These are phyloP conservation scores for Dryococelus australis DNA, from an alignment of 2,888 invertebrate species.

Conservation along the genomic window DNA sequence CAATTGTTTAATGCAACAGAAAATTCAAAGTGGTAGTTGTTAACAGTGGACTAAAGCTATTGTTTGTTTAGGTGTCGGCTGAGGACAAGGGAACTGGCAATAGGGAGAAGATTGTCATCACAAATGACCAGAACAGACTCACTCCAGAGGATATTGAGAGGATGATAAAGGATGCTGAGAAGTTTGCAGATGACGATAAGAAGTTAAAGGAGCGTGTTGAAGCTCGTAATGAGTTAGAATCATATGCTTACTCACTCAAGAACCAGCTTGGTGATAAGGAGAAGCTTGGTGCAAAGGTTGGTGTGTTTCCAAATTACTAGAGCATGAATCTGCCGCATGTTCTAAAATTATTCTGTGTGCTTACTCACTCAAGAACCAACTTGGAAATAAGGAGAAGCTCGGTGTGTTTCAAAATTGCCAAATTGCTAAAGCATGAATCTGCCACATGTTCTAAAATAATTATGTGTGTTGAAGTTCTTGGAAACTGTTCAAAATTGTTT, in stretches of 20 bases:
- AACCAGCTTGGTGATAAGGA: slow-evolving; percentile 97
- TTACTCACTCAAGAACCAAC: slow-evolving; percentile 96
- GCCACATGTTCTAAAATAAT: too few species aligned
- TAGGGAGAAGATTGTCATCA: slow-evolving; percentile 98
- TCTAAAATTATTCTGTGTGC: slow-evolving; percentile 58
- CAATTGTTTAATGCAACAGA: too few species aligned
- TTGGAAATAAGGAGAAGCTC: slow-evolving; percentile 95
- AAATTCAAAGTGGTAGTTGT: too few species aligned
- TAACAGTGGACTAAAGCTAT: too few species aligned
- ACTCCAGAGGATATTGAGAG: slow-evolving; percentile 98
- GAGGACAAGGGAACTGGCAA: slow-evolving; percentile 99
- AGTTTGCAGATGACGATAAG: slow-evolving; percentile 98
- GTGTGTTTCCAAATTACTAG: neutral
- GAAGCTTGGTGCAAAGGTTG: slow-evolving; percentile 89
- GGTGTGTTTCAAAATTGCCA: slow-evolving; percentile 57
- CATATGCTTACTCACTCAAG: slow-evolving; percentile 96
- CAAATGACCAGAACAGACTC: slow-evolving; percentile 96
- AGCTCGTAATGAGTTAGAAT: slow-evolving; percentile 95
- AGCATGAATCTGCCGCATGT: too few species aligned
- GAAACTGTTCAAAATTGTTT: too few species aligned
- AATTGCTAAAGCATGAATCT: neutral
- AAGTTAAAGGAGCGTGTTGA: slow-evolving; percentile 95
- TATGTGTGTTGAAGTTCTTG: too few species aligned
- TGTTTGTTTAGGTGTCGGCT: slow-evolving; percentile 75
- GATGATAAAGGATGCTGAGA: slow-evolving; percentile 99